Conservation (phyloP, 2,888 invertebrate genomes). For the Tortricodes alternella region DNA sequence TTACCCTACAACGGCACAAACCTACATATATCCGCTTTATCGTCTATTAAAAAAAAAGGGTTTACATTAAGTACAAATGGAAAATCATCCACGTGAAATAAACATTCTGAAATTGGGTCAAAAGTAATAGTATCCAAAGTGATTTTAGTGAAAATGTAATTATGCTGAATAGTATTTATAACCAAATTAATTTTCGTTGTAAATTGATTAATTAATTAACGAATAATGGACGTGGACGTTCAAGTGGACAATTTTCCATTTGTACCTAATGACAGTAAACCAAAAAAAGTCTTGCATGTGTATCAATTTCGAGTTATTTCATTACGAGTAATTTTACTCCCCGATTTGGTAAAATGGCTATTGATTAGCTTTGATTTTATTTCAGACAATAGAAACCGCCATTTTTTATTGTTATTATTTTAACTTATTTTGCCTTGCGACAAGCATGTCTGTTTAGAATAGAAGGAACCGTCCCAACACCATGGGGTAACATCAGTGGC, state of each 20-base stretch:
- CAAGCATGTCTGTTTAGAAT: slow-evolving; percentile 32
- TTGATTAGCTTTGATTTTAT: slow-evolving; percentile 34
- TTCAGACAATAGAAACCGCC: slow-evolving; percentile 26
- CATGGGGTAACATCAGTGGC: slow-evolving; percentile 6
- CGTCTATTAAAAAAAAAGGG: slow-evolving; percentile 22
- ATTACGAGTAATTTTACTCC: slow-evolving; percentile 1
- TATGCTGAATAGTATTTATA: too few species aligned
- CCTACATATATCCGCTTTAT: slow-evolving; percentile 29
- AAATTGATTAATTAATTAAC: too few species aligned
- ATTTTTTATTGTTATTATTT: slow-evolving; percentile 31
- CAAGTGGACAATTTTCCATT: too few species aligned
- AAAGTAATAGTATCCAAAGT: too few species aligned
- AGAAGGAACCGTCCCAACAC: slow-evolving; percentile 16
- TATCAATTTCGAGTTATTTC: slow-evolving; percentile 21
- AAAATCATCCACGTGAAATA: too few species aligned
- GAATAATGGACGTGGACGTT: too few species aligned
- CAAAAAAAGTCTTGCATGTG: slow-evolving; percentile 29
- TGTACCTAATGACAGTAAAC: too few species aligned
- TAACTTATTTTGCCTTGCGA: slow-evolving; percentile 27
- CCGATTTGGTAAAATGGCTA: slow-evolving; percentile 29
- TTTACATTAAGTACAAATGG: too few species aligned
- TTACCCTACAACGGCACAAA: slow-evolving; percentile 33
- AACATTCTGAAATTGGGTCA: too few species aligned
- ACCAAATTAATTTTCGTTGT: too few species aligned
- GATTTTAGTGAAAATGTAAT: too few species aligned